These are phyloP conservation scores for Castor canadensis DNA, from an alignment of 2,113 vertebrate genomes.

Conservation along the genomic window DNA sequence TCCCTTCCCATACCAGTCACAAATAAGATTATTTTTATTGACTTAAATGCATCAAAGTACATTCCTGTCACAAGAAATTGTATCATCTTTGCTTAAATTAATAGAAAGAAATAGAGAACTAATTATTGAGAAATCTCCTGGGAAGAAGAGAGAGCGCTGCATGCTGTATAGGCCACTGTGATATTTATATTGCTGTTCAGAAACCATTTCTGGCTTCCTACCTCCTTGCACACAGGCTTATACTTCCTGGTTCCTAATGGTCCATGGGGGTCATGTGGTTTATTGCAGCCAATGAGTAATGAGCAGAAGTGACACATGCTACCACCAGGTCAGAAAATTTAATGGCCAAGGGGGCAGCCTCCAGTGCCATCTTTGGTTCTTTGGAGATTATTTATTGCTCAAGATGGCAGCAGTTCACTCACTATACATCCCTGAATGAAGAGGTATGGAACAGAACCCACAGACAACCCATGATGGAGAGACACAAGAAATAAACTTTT, in stretches of 20 bases:
- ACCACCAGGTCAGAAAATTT: neutral
- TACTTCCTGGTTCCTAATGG: neutral
- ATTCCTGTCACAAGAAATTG: neutral
- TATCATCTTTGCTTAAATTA: neutral
- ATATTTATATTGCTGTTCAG: neutral
- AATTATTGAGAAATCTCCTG: neutral
- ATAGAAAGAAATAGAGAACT: neutral
- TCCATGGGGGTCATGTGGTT: neutral
- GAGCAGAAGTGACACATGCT: neutral
- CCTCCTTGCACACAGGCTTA: neutral
- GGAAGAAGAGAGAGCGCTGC: neutral
- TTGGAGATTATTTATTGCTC: neutral
- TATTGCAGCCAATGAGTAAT: neutral
- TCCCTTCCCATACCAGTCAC: neutral
- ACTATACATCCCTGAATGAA: neutral
- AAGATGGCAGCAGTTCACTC: neutral
- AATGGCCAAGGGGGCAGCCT: neutral
- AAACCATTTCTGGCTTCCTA: neutral
- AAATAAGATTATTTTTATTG: neutral
- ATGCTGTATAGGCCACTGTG: neutral
- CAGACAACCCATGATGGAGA: neutral
- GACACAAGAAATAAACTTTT: neutral
- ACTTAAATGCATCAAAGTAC: neutral
- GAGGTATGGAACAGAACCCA: neutral
- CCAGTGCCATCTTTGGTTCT: neutral